Conservation (phyloP, 1,140 invertebrate species). For the Drosophila serrata region DNA sequence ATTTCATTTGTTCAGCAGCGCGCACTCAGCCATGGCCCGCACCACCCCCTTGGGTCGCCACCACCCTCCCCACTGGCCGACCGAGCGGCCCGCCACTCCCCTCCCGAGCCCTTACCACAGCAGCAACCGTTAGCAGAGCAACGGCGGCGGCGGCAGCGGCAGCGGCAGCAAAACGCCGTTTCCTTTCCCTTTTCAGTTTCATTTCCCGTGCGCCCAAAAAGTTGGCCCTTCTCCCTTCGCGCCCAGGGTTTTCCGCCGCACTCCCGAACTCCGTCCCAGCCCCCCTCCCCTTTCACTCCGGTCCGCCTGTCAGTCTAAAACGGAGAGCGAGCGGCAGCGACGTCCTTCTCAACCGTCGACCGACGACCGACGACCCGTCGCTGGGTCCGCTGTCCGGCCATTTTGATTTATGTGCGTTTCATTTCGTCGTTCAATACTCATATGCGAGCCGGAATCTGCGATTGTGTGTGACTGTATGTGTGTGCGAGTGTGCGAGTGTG, state of each 20-base stretch:
- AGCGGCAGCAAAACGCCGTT: constrained; percentile 76
- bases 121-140: constrained; percentile 46
- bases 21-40: constrained; percentile 79
- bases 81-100: constrained; percentile 30
- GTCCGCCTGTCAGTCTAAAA: constrained; percentile 78
- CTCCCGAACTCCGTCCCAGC: neutral
- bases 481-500: constrained; percentile 53
- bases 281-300: constrained; percentile 31
- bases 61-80: constrained; percentile 1
- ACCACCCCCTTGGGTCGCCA: constrained; percentile 41
- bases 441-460: constrained; percentile 67
- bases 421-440: constrained; percentile 85
- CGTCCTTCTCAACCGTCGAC: constrained; percentile 29
- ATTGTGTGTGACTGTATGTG: constrained; percentile 46
- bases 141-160: constrained; percentile 44
- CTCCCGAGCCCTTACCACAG: constrained; percentile 16
- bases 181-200: constrained; percentile 84
- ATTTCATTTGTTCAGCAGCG: constrained; percentile 85
- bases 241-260: constrained; percentile 37
- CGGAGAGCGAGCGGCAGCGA: constrained; percentile 34
- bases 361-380: constrained; percentile 67
- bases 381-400: constrained; percentile 81
- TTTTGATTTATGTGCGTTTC: constrained; percentile 85
- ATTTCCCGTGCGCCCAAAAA: constrained; percentile 76
- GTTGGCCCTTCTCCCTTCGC: constrained; percentile 27